Conservation (phyloP, 53 echinoderm and acorn worm genomes). For the Actinopyga echinites region DNA sequence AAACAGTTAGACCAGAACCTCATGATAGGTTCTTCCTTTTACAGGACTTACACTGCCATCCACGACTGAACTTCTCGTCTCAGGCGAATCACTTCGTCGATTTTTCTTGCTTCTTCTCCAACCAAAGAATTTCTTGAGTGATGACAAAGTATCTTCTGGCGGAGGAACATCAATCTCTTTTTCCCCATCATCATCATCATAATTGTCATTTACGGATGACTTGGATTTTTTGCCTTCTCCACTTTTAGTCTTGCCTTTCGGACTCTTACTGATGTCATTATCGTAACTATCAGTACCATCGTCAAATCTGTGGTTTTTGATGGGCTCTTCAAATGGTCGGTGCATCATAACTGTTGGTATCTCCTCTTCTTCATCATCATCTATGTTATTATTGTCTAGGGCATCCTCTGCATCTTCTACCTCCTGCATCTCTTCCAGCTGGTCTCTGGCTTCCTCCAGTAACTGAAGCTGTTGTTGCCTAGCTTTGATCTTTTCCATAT, state of each 20-base stretch:
- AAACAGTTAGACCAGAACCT: slow-evolving; percentile 18
- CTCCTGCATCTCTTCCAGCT: slow-evolving; percentile 41
- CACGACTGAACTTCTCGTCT: neutral
- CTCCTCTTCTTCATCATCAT: neutral
- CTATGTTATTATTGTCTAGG: neutral
- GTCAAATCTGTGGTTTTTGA: neutral
- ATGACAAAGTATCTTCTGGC: neutral
- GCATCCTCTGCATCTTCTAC: neutral
- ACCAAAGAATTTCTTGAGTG: neutral
- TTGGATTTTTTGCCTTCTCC: neutral
- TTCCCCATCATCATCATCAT: neutral
- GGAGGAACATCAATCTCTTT: neutral
- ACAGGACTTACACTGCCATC: slow-evolving; percentile 32
- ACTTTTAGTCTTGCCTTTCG: slow-evolving; percentile 13
- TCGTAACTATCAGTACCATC: neutral
- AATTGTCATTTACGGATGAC: neutral
- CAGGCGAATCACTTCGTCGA: slow-evolving; percentile 4
- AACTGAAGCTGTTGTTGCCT: slow-evolving; percentile 34
- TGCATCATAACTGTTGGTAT: slow-evolving; percentile 23
- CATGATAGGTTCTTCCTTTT: slow-evolving; percentile 31
- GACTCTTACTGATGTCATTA: neutral
- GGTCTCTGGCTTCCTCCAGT: slow-evolving; percentile 37
- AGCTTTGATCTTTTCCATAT: slow-evolving; percentile 36
- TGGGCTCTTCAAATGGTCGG: neutral
- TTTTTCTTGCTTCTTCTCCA: slow-evolving; percentile 31